Conservation (phyloP, 2,888 invertebrate genomes). For the Perizoma affinitatum region DNA sequence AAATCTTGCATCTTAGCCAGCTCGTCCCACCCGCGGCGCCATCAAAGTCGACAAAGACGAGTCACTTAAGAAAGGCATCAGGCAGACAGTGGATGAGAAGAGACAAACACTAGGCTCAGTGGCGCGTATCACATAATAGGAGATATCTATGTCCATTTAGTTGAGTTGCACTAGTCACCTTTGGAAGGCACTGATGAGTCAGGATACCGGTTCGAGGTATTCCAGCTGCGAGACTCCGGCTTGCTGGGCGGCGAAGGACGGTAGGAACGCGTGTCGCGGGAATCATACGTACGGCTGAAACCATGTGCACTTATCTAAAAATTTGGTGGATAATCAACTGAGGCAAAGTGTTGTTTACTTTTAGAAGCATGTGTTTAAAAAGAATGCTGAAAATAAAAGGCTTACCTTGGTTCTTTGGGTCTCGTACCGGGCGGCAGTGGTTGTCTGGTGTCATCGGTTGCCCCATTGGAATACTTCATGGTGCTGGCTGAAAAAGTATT, state of each 20-base stretch:
- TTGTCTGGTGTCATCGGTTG: slow-evolving; percentile 72
- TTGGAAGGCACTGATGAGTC: slow-evolving; percentile 64
- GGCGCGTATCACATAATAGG: too few relatives aligned
- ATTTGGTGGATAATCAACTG: not conserved
- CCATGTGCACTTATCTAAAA: slow-evolving; percentile 1
- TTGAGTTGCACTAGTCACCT: slow-evolving; percentile 45
- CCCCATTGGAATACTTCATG: slow-evolving; percentile 74
- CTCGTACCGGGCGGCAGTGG: slow-evolving; percentile 77
- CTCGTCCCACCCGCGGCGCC: too few relatives aligned
- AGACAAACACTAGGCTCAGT: too few relatives aligned
- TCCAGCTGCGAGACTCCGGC: slow-evolving; percentile 73
- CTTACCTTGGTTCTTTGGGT: slow-evolving; percentile 74
- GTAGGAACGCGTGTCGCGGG: slow-evolving; percentile 66
- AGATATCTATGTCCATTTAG: not conserved
- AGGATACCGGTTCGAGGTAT: slow-evolving; percentile 65
- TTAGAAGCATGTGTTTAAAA: too few relatives aligned
- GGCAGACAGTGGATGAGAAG: too few relatives aligned
- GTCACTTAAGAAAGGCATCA: too few relatives aligned
- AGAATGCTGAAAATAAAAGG: slow-evolving; percentile 1
- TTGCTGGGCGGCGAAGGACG: slow-evolving; percentile 73
- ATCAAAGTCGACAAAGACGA: too few relatives aligned
- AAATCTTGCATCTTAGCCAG: too few relatives aligned
- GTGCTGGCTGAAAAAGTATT: slow-evolving; percentile 56
- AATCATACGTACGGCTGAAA: slow-evolving; percentile 68
- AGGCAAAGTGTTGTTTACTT: too few relatives aligned